Conservation (phyloP, 1,140 invertebrate genomes). For the Apocrypta bakeri region DNA sequence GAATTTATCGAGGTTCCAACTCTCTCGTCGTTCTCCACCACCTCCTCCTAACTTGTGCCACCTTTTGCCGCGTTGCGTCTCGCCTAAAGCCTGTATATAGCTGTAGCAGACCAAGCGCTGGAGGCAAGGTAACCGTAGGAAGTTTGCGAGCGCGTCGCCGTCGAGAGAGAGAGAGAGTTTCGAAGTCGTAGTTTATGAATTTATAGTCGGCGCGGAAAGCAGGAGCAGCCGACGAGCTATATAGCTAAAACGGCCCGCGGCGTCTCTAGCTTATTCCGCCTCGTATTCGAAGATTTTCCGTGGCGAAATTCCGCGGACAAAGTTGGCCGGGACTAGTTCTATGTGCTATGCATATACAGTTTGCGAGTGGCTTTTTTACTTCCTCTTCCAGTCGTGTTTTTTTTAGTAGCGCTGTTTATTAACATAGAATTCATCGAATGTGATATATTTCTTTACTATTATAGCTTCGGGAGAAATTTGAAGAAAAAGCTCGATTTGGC, state of each 20-base stretch:
- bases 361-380: background rate
- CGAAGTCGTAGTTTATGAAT: conserved; percentile 74
- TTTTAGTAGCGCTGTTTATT: no score
- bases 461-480: background rate
- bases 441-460: background rate
- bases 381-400: background rate
- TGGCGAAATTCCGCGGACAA: conserved; percentile 61
- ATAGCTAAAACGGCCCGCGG: conserved; percentile 60
- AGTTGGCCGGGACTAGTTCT: background rate
- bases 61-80: background rate
- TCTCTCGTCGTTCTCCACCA: conserved; percentile 62
- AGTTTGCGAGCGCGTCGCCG: conserved; percentile 58
- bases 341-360: no score
- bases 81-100: background rate
- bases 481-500: no score
- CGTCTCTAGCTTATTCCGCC: conserved; percentile 66
- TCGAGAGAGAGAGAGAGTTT: conserved; percentile 53
- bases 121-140: conserved; percentile 63
- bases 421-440: no score
- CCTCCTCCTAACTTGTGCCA: conserved; percentile 25
- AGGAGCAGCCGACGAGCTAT: conserved; percentile 59
- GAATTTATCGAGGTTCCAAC: conserved; percentile 70
- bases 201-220: conserved; percentile 71
- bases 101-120: conserved; percentile 39
- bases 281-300: conserved; percentile 65